Percentiles rank a stretch among this genome's conserved stretches.
Conservation (phyloP, 2,797 vertebrate species). For the Microctenopoma lineatum region DNA sequence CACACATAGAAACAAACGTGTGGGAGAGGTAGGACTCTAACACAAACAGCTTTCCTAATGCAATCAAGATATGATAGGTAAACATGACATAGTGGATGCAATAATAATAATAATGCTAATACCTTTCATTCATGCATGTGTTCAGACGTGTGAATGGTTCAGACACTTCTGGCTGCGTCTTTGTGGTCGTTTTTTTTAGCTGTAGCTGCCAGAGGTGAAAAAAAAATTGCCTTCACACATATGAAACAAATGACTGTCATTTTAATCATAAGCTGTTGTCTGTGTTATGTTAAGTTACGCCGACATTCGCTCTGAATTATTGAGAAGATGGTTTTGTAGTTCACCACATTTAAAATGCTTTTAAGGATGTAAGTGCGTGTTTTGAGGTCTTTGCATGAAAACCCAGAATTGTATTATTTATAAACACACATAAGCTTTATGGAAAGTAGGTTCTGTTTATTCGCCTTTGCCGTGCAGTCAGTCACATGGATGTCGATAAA, state of each 20-base stretch:
- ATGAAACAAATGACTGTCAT: slow-evolving; percentile 50
- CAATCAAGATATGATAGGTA: background rate
- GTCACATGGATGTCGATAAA: too few relatives aligned
- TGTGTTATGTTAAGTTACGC: slow-evolving; percentile 63
- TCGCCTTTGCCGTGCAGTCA: background rate
- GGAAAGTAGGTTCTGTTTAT: slow-evolving; percentile 30
- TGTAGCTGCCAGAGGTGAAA: slow-evolving; percentile 1
- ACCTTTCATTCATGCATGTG: background rate
- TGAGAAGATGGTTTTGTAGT: slow-evolving; percentile 79
- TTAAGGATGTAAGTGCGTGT: slow-evolving; percentile 73
- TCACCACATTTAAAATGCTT: slow-evolving; percentile 72
- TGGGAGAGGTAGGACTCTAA: too few relatives aligned
- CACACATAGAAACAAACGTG: too few relatives aligned
- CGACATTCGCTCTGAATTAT: slow-evolving; percentile 71
- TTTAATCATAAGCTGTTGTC: slow-evolving; percentile 61
- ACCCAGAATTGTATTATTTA: slow-evolving; percentile 76
- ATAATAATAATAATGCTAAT: background rate
- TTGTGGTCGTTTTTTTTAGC: background rate
- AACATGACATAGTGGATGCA: too few relatives aligned
- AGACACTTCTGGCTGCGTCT: too few relatives aligned
- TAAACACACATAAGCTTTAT: slow-evolving; percentile 54
- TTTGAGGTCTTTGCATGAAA: slow-evolving; percentile 79
- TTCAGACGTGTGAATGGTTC: background rate
- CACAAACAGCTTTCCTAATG: background rate
- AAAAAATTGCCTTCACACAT: slow-evolving; percentile 26